These are phyloP conservation scores for Hycleus cichorii DNA, from an alignment of 1,140 invertebrate species.

Conservation along the genomic window DNA sequence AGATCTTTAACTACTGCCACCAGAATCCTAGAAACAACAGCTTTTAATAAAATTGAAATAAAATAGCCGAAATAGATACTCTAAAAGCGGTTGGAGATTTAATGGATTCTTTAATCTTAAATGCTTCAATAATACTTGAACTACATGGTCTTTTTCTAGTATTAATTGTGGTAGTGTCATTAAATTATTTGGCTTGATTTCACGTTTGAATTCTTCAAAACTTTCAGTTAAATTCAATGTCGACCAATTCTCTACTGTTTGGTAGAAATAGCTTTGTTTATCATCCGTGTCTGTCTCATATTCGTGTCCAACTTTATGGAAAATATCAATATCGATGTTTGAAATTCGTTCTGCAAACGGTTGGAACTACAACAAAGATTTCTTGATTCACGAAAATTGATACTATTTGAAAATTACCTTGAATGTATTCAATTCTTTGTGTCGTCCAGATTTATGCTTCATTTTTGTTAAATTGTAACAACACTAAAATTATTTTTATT, in stretches of 20 bases:
- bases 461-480: constrained; percentile 39
- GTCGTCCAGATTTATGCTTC: constrained; percentile 69
- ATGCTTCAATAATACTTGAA: constrained; percentile 63
- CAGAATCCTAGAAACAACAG: constrained; percentile 56
- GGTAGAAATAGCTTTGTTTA: constrained; percentile 70
- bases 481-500: no score
- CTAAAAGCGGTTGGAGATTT: constrained; percentile 70
- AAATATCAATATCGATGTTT: constrained; percentile 73
- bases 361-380: constrained; percentile 63
- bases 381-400: constrained; percentile 12
- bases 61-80: constrained; percentile 53
- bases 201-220: constrained; percentile 66
- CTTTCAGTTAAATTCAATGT: constrained; percentile 76
- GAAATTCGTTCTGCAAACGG: constrained; percentile 77
- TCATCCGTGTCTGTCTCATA: constrained; percentile 57
- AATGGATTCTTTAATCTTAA: constrained; percentile 60
- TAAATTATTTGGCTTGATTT: constrained; percentile 55
- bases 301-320: constrained; percentile 66
- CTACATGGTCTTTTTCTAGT: constrained; percentile 67
- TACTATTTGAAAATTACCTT: constrained; percentile 49
- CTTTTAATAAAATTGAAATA: constrained; percentile 4
- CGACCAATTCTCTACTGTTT: constrained; percentile 80
- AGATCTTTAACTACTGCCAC: constrained; percentile 80
- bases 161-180: constrained; percentile 73
- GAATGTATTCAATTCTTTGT: constrained; percentile 74